These are phyloP conservation scores for Anniella stebbinsi DNA, from an alignment of 2,797 vertebrate species.

Conservation along the genomic window DNA sequence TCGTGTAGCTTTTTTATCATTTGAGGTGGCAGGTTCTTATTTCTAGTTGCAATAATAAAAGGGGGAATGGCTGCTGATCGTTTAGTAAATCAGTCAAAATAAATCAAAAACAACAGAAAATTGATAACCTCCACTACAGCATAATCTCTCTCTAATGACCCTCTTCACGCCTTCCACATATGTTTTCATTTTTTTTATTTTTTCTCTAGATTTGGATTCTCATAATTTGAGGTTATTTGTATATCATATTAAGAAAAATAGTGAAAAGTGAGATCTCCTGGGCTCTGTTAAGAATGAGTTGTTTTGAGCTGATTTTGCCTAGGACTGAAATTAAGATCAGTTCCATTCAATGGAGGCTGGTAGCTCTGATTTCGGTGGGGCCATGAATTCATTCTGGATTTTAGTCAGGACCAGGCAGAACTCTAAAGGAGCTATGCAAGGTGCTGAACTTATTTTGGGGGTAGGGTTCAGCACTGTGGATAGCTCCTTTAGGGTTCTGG, in stretches of 20 bases:
- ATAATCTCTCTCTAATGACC: not conserved
- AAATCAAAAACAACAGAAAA: slow-evolving; percentile 18
- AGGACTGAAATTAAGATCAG: not conserved
- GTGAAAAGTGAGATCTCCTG: not conserved
- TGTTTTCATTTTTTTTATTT: too few species aligned
- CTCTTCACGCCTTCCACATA: not conserved
- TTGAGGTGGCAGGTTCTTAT: too few species aligned
- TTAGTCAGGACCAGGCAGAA: too few species aligned
- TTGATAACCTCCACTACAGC: not conserved
- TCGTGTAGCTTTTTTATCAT: slow-evolving; percentile 31
- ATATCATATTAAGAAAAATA: not conserved
- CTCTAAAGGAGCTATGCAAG: too few species aligned
- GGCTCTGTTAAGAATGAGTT: not conserved
- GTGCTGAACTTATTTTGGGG: too few species aligned
- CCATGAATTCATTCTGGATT: too few species aligned
- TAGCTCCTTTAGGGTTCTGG: too few species aligned
- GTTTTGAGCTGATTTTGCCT: not conserved
- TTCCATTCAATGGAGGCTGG: not conserved
- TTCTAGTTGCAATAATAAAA: slow-evolving; percentile 24
- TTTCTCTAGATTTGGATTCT: not conserved
- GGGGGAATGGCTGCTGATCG: fast-evolving
- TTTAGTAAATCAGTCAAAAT: not conserved
- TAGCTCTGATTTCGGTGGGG: too few species aligned
- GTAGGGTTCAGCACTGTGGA: too few species aligned
- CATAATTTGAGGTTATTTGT: not conserved